These are phyloP conservation scores for Drosophila demipolita DNA, from an alignment of 2,888 invertebrate species.

Conservation along the genomic window DNA sequence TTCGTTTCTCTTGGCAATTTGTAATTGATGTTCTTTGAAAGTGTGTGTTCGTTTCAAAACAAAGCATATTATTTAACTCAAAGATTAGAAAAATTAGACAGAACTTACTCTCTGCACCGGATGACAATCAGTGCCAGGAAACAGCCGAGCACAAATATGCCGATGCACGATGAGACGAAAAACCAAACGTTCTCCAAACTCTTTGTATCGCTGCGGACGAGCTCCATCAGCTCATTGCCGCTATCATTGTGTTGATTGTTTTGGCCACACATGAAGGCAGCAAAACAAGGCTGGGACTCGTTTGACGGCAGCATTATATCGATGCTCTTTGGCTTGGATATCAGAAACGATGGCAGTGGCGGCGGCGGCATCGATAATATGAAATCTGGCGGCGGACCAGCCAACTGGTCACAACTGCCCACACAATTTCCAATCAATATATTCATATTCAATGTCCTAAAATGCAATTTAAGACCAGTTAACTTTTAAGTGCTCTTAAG, in stretches of 20 bases:
- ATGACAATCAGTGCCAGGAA: constrained; percentile 91
- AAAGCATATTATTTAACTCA: neutral
- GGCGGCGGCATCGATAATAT: constrained; percentile 94
- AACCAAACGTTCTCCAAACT: constrained; percentile 92
- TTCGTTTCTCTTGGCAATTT: neutral
- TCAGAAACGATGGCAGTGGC: constrained; percentile 91
- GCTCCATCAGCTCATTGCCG: constrained; percentile 92
- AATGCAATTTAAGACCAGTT: neutral
- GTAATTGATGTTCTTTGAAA: neutral
- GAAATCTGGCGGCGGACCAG: constrained; percentile 90
- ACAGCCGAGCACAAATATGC: constrained; percentile 91
- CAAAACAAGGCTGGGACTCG: constrained; percentile 89
- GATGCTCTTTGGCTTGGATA: constrained; percentile 78
- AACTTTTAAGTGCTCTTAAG: neutral
- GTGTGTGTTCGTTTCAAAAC: neutral
- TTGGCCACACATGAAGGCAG: constrained; percentile 88
- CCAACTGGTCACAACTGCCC: constrained; percentile 83
- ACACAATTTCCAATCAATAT: constrained; percentile 78
- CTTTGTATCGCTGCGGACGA: constrained; percentile 88
- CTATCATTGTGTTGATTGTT: constrained; percentile 87
- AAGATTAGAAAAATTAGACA: neutral
- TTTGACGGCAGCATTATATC: constrained; percentile 84
- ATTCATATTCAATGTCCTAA: constrained; percentile 64
- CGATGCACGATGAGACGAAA: constrained; percentile 92
- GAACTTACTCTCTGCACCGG: constrained; percentile 91